phyloP scores from a whole-genome alignment of 2,113 vertebrate species.

The Limanda limanda region DNA sequence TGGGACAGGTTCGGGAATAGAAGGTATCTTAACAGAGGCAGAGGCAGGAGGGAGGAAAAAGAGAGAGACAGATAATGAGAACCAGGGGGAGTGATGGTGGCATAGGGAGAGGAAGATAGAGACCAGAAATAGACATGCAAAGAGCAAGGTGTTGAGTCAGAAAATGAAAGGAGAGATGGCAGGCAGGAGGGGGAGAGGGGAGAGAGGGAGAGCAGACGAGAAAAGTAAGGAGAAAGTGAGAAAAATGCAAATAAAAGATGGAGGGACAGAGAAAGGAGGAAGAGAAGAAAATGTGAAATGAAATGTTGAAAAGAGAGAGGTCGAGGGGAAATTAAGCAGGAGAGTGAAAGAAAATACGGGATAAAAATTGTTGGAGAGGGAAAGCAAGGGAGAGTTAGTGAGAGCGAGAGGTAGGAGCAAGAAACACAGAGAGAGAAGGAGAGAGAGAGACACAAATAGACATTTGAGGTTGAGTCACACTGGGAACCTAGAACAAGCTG shows the following conservation, averaged over 20 bases:
- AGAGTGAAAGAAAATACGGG: constrained; percentile 2
- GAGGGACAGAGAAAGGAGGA: constrained; percentile 37
- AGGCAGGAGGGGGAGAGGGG: constrained; percentile 21
- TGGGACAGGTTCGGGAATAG: constrained; percentile 71
- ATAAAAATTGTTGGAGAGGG: constrained; percentile 23
- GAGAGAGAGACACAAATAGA: constrained; percentile 65
- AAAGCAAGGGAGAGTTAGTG: constrained; percentile 35
- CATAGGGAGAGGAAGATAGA: constrained; percentile 79
- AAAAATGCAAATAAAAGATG: constrained; percentile 22
- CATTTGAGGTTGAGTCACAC: constrained; percentile 74
- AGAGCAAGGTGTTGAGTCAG: constrained; percentile 84
- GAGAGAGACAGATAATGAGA: constrained; percentile 80
- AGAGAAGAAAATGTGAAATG: constrained; percentile 28
- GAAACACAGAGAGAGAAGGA: neutral
- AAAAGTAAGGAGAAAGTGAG: neutral
- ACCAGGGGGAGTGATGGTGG: constrained; percentile 80
- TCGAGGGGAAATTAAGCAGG: constrained; percentile 21
- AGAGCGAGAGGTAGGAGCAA: constrained; percentile 21
- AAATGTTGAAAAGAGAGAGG: constrained; percentile 13
- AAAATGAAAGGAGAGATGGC: constrained; percentile 75
- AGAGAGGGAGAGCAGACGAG: constrained; percentile 15
- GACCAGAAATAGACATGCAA: constrained; percentile 85
- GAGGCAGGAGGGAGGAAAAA: constrained; percentile 56
- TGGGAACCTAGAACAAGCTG: constrained; percentile 67
- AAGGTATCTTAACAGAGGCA: constrained; percentile 57